Percentiles rank a stretch among this genome's conserved stretches.
Conservation (phyloP, 2,797 vertebrate genomes). For the Chromis chromis region DNA sequence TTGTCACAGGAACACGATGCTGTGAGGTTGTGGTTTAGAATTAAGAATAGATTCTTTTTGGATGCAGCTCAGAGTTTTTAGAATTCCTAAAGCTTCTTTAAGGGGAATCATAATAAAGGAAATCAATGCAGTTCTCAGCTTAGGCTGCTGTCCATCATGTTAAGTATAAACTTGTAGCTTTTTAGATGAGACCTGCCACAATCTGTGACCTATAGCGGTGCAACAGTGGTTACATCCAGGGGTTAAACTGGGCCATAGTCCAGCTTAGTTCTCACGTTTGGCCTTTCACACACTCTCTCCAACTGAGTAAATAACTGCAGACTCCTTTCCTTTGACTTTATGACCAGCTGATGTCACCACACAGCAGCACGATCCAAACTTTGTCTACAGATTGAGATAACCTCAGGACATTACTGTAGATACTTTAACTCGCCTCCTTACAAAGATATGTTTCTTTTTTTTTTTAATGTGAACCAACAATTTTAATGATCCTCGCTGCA, state of each 20-base stretch:
- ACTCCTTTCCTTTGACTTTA: neutral
- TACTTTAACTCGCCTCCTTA: no score
- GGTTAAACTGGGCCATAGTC: neutral
- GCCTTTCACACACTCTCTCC: neutral
- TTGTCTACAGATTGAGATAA: neutral
- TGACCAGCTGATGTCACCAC: neutral
- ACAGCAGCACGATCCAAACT: constrained; percentile 1
- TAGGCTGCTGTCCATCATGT: no score
- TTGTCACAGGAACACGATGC: neutral
- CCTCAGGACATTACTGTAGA: neutral
- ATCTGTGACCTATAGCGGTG: neutral
- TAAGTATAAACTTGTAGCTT: no score
- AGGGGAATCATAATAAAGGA: no score
- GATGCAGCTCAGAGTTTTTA: neutral
- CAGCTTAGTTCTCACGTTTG: neutral
- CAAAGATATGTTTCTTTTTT: no score
- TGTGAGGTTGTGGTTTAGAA: neutral
- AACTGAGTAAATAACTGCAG: neutral
- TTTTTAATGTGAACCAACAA: no score
- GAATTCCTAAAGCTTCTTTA: no score
- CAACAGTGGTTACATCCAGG: neutral
- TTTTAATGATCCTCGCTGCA: no score
- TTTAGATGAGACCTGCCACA: no score
- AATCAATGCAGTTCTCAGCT: neutral
- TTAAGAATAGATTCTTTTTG: neutral